Conservation (phyloP, 2,888 invertebrate genomes). For the Schrankia costaestrigalis region DNA sequence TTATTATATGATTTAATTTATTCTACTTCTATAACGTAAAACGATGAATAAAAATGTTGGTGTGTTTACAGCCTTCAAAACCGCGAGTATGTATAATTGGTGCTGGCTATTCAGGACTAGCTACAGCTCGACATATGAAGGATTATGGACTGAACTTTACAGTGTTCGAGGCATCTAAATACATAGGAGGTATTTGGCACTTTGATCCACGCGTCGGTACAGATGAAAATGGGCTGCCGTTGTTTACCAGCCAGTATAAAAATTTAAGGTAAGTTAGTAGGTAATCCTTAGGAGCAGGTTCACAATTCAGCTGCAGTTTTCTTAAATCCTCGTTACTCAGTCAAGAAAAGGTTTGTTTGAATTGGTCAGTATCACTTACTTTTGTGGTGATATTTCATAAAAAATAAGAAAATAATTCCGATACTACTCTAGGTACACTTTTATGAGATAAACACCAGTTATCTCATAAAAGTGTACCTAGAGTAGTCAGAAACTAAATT, state of each 20-base stretch:
- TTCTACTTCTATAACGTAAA: too few relatives aligned
- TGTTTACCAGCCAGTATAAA: conserved; percentile 91
- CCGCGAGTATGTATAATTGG: conserved; percentile 82
- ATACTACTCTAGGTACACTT: too few relatives aligned
- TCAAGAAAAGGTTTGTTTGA: too few relatives aligned
- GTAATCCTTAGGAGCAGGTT: background rate
- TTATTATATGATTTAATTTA: too few relatives aligned
- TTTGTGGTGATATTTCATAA: background rate
- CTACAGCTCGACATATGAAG: conserved; percentile 81
- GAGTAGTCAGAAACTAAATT: too few relatives aligned
- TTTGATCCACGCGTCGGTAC: conserved; percentile 83
- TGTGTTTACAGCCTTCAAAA: background rate
- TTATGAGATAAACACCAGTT: too few relatives aligned
- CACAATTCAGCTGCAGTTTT: background rate
- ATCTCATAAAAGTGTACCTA: too few relatives aligned
- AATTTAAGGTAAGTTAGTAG: conserved; percentile 73
- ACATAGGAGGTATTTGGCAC: conserved; percentile 90
- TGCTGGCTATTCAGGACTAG: conserved; percentile 88
- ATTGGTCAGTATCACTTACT: too few relatives aligned
- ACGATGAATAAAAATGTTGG: too few relatives aligned
- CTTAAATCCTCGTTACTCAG: too few relatives aligned
- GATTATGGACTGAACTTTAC: conserved; percentile 73
- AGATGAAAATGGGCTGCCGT: conserved; percentile 84
- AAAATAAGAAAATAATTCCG: background rate
- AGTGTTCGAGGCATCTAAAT: conserved; percentile 85